Evolutionary conservation across 2,888 invertebrate species (phyloP).

Genomic region (Scaptomyza reducta): DNA sequence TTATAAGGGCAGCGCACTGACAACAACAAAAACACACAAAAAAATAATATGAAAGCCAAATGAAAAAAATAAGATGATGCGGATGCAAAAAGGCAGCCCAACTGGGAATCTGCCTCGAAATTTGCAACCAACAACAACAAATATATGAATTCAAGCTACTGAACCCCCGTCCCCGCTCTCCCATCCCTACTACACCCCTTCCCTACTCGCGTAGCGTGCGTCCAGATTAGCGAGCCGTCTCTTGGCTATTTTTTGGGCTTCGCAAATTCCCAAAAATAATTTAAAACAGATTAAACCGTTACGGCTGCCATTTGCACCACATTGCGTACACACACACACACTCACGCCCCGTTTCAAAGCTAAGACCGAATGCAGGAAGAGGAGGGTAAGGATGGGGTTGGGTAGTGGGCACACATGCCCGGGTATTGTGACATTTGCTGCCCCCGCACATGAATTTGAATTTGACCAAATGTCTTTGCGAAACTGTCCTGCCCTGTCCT

Average conservation of each 20-base stretch:
- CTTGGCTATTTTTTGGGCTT: slow-evolving; percentile 49
- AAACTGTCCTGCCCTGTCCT: slow-evolving; percentile 56
- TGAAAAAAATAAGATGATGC: slow-evolving; percentile 26
- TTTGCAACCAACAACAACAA: slow-evolving; percentile 34
- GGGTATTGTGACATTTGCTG: slow-evolving; percentile 48
- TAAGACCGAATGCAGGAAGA: slow-evolving; percentile 3
- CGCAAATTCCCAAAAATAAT: slow-evolving; percentile 75
- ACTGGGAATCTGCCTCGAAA: slow-evolving; percentile 48
- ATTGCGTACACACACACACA: slow-evolving; percentile 57
- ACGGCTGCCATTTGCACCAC: slow-evolving; percentile 81
- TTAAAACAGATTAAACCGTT: slow-evolving; percentile 84
- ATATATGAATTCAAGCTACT: slow-evolving; percentile 15
- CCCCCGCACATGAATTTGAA: slow-evolving; percentile 66
- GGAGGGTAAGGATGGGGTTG: neutral
- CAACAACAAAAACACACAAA: slow-evolving; percentile 29
- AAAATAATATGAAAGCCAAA: slow-evolving; percentile 60
- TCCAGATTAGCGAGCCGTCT: slow-evolving; percentile 53
- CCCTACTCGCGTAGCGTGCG: slow-evolving; percentile 1
- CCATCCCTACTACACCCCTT: no score
- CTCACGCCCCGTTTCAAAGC: slow-evolving; percentile 32
- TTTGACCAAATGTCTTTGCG: slow-evolving; percentile 81
- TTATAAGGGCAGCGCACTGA: slow-evolving; percentile 69
- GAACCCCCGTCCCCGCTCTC: neutral
- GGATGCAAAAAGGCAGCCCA: slow-evolving; percentile 40
- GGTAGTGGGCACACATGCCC: slow-evolving; percentile 42